A percentile compares a stretch with the other conserved stretches of the same genome.
Conservation (phyloP, 2,113 vertebrate genomes). For the Ciconia boyciana region DNA sequence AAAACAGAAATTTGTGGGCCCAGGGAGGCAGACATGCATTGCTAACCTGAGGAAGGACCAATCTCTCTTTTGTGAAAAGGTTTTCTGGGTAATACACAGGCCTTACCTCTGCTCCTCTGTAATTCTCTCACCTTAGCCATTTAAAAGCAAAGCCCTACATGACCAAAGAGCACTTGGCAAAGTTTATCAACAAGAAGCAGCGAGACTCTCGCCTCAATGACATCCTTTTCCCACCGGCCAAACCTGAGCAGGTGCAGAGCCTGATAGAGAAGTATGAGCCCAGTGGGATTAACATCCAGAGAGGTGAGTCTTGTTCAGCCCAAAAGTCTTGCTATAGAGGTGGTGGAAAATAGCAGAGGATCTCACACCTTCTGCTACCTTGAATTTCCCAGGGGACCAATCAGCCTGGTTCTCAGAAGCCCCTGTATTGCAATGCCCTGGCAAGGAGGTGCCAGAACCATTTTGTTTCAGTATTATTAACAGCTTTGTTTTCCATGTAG, state of each 20-base stretch:
- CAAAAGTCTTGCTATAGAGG: too few relatives aligned
- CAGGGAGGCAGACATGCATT: background rate
- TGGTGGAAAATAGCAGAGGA: background rate
- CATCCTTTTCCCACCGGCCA: slow-evolving; percentile 85
- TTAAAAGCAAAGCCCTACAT: slow-evolving; percentile 92
- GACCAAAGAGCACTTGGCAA: slow-evolving; percentile 92
- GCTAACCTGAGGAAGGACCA: background rate
- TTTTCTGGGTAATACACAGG: background rate
- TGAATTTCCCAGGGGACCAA: background rate
- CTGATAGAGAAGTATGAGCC: slow-evolving; percentile 96
- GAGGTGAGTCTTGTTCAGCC: slow-evolving; percentile 75
- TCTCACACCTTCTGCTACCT: background rate
- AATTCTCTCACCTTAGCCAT: slow-evolving; percentile 69
- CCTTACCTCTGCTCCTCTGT: background rate
- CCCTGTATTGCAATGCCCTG: too few relatives aligned
- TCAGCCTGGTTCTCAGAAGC: background rate
- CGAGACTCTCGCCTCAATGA: slow-evolving; percentile 91
- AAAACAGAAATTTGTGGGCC: background rate
- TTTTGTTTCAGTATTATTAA: background rate
- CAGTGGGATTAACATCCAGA: slow-evolving; percentile 80
- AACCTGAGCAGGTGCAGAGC: slow-evolving; percentile 87
- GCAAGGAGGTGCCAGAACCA: background rate
- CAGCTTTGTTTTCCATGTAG: slow-evolving; percentile 59
- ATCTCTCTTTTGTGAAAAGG: background rate
- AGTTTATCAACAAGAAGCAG: slow-evolving; percentile 96